Evolutionary conservation across 2,797 vertebrate species (phyloP).

Genomic region (Anguilla megastoma): DNA sequence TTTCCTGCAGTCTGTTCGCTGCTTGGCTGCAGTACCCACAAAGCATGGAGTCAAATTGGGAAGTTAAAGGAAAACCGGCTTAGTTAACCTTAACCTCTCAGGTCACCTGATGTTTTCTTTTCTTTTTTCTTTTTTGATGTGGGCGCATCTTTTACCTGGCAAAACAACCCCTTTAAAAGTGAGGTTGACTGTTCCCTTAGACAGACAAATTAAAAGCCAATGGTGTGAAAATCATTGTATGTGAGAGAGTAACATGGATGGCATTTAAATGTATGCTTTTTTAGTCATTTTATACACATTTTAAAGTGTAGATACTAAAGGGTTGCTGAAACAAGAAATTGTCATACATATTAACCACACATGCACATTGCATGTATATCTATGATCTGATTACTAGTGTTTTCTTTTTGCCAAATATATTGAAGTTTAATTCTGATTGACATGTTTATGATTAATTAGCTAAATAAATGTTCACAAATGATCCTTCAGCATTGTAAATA

Average conservation of each 20-base stretch:
- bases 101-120: constrained; percentile 1
- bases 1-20: constrained; percentile 29
- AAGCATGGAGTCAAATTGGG: constrained; percentile 28
- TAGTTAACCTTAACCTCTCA: constrained; percentile 41
- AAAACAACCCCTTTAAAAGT: background rate
- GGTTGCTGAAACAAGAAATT: background rate
- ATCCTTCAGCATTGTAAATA: background rate
- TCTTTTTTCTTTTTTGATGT: background rate
- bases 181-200: background rate
- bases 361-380: background rate
- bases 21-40: constrained; percentile 30
- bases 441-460: background rate
- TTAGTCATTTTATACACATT: background rate
- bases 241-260: background rate
- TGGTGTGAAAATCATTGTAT: background rate
- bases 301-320: background rate
- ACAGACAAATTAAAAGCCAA: background rate
- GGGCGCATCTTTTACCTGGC: background rate
- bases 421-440: background rate
- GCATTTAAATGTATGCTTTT: background rate
- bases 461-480: background rate
- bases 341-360: background rate
- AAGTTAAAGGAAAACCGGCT: constrained; percentile 34
- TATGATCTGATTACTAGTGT: background rate
- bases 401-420: background rate